Conservation (phyloP, 30 jellyfish, hydroid and myxozoan species). For the Calvadosia cruxmelitensis region DNA sequence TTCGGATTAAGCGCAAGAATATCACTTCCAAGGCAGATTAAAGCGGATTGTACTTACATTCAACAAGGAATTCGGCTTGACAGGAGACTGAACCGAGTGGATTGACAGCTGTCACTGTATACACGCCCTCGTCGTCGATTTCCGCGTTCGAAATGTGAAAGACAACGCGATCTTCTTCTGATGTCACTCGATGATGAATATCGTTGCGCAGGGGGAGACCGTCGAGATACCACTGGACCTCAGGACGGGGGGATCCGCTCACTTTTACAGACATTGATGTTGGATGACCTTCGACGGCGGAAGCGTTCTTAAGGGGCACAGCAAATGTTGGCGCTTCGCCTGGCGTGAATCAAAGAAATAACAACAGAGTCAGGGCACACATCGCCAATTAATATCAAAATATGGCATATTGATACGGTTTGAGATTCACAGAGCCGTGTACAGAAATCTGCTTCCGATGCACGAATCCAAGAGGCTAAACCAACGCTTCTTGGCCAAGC, state of each 20-base stretch:
- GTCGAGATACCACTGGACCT: conserved; percentile 74
- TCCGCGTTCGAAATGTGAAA: conserved; percentile 49
- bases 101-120: conserved; percentile 77
- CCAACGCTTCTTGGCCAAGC: too few species aligned
- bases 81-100: conserved; percentile 74
- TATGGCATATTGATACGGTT: too few species aligned
- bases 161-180: conserved; percentile 29
- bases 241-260: conserved; percentile 80
- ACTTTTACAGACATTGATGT: conserved; percentile 49
- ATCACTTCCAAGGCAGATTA: too few species aligned
- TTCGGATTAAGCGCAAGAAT: too few species aligned
- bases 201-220: conserved; percentile 89
- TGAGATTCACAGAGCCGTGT: too few species aligned
- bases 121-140: conserved; percentile 80
- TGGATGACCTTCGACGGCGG: conserved; percentile 69
- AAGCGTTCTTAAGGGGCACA: conserved; percentile 27
- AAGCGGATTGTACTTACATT: conserved; percentile 79
- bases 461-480: too few species aligned
- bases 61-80: conserved; percentile 83
- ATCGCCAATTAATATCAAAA: too few species aligned
- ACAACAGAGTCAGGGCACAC: neutral
- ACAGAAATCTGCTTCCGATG: too few species aligned
- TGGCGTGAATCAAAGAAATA: neutral
- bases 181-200: conserved; percentile 43
- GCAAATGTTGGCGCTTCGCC: conserved; percentile 57